Evolutionary conservation across 2,113 vertebrate genomes (phyloP).

Genomic region (Regulus satrapa): DNA sequence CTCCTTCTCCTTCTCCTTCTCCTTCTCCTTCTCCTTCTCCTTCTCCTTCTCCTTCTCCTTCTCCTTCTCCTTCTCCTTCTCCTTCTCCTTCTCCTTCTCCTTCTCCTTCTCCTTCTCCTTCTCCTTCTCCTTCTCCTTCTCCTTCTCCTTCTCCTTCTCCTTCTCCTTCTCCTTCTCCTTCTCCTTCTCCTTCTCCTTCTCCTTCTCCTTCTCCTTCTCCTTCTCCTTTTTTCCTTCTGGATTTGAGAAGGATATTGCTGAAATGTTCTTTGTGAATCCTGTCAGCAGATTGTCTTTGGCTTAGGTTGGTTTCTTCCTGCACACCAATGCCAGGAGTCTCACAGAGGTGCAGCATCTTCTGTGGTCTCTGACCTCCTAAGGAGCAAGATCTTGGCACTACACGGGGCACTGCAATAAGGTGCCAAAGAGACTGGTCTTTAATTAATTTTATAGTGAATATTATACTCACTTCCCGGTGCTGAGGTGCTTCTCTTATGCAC

Average conservation of each 20-base stretch:
- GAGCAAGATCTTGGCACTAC: neutral
- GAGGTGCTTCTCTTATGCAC: neutral
- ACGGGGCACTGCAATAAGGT: neutral
- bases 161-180: rapidly evolving
- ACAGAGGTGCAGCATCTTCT: neutral
- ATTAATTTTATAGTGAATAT: neutral
- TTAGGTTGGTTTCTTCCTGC: neutral
- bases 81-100: rapidly evolving
- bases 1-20: rapidly evolving
- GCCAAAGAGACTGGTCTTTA: neutral
- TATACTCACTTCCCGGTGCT: neutral
- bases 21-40: rapidly evolving
- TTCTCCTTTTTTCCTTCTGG: neutral
- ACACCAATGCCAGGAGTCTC: neutral
- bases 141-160: rapidly evolving
- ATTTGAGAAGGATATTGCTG: neutral
- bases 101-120: rapidly evolving
- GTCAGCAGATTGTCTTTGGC: neutral
- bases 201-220: neutral
- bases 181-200: rapidly evolving
- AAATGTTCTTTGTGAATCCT: neutral
- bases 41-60: rapidly evolving
- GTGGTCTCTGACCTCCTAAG: neutral
- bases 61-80: rapidly evolving
- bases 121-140: rapidly evolving